A percentile compares a stretch with the other conserved stretches of the same genome.
Conservation (phyloP, 2,113 vertebrate genomes). For the Bothrops jararaca region DNA sequence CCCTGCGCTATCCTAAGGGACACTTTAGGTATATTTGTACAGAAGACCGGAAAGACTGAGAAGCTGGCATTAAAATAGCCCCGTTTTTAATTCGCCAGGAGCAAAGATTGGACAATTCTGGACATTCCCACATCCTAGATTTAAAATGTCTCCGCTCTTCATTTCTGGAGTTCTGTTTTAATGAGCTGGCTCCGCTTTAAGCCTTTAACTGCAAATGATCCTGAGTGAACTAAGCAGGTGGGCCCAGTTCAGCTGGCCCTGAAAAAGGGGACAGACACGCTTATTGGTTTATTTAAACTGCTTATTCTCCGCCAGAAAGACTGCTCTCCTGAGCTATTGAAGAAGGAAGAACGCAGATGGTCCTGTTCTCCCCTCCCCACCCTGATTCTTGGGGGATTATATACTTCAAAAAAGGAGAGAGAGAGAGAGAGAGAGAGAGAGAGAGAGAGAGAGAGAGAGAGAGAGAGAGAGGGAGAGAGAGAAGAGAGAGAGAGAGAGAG, state of each 20-base stretch:
- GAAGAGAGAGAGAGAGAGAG: neutral
- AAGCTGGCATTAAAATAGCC: neutral
- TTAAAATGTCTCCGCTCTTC: neutral
- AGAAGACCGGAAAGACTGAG: too few species aligned
- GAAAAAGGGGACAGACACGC: neutral
- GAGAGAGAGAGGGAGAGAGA: neutral
- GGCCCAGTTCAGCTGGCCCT: neutral
- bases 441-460: neutral
- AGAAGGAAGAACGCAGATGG: neutral
- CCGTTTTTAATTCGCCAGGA: neutral
- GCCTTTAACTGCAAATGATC: neutral
- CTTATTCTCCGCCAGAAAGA: neutral
- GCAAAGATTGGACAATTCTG: neutral
- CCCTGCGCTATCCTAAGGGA: too few species aligned
- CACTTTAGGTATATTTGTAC: too few species aligned
- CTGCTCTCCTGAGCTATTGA: neutral
- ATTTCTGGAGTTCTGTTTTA: neutral
- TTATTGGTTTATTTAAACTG: neutral
- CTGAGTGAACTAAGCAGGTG: neutral
- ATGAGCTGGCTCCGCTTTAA: neutral
- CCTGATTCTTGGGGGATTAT: neutral
- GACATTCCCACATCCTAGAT: neutral
- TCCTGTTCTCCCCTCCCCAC: neutral
- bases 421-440: neutral
- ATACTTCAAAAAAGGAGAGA: neutral